Evolutionary conservation across 1,140 invertebrate species (phyloP).

Genomic region (Lepidurus packardi): DNA sequence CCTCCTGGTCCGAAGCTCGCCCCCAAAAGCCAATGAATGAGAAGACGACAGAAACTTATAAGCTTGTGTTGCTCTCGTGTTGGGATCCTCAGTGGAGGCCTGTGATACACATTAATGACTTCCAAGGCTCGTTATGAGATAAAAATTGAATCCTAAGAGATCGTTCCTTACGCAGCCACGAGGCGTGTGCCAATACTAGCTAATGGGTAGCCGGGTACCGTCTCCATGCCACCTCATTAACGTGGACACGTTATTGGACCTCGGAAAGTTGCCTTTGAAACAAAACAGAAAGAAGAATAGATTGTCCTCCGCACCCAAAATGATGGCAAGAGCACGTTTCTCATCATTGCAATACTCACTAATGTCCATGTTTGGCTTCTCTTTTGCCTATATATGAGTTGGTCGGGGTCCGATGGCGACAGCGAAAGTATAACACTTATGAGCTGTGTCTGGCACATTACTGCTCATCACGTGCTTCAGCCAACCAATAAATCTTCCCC

Average conservation of each 20-base stretch:
- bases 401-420: neutral
- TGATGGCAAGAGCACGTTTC: neutral
- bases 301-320: neutral
- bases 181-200: neutral
- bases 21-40: slow-evolving; percentile 12
- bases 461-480: slow-evolving; percentile 20
- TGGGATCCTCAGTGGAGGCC: neutral
- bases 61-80: neutral
- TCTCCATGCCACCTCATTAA: slow-evolving; percentile 2
- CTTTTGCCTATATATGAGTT: slow-evolving; percentile 11
- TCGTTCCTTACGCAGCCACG: neutral
- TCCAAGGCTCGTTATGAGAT: neutral
- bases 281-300: neutral
- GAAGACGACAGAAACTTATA: neutral
- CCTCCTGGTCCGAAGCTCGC: neutral
- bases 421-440: slow-evolving; percentile 1
- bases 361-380: slow-evolving; percentile 21
- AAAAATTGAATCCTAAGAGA: neutral
- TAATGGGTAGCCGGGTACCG: neutral
- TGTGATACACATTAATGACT: neutral
- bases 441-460: slow-evolving; percentile 4
- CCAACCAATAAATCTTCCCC: slow-evolving; percentile 9
- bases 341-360: neutral
- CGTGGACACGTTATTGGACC: neutral
- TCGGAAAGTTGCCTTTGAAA: too few species aligned